phyloP scores from a whole-genome alignment of 2,888 invertebrate species.

The Cryptocheilus praepositus region DNA sequence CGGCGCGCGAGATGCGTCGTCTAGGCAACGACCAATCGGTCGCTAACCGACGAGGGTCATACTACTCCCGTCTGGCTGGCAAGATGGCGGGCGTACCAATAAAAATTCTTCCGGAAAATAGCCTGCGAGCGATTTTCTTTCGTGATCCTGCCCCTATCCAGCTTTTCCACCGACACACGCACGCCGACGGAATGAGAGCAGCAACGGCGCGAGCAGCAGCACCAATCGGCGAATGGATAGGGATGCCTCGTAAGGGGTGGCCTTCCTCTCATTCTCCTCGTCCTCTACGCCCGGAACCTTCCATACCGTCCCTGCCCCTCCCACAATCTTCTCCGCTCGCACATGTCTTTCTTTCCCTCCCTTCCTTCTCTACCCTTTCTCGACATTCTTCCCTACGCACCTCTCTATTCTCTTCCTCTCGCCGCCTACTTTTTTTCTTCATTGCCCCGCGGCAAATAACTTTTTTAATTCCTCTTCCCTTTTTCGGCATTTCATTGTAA shows the following conservation, averaged over 20 bases:
- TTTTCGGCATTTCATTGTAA: constrained; percentile 70
- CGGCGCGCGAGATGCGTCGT: constrained; percentile 67
- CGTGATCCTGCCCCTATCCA: constrained; percentile 33
- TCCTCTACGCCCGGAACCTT: constrained; percentile 22
- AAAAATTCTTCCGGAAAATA: constrained; percentile 73
- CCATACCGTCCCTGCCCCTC: constrained; percentile 17
- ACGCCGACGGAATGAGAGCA: constrained; percentile 5
- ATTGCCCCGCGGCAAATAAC: constrained; percentile 64
- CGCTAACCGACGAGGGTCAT: constrained; percentile 48
- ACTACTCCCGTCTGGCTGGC: constrained; percentile 49
- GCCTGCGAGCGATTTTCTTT: constrained; percentile 71
- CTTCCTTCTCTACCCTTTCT: constrained; percentile 2
- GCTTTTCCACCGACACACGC: constrained; percentile 18
- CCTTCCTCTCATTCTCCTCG: constrained; percentile 10
- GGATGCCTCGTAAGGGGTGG: constrained; percentile 6
- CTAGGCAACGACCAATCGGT: constrained; percentile 74
- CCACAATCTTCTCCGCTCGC: too few species aligned
- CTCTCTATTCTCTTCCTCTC: constrained; percentile 16
- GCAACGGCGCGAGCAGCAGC: background rate
- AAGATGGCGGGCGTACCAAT: constrained; percentile 72
- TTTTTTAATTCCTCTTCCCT: constrained; percentile 68
- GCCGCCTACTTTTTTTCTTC: constrained; percentile 37
- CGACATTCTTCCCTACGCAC: constrained; percentile 5
- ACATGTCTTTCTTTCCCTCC: constrained; percentile 14
- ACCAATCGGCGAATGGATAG: constrained; percentile 1